phyloP scores from a whole-genome alignment of 2,888 invertebrate species.

The Formica aserva region DNA sequence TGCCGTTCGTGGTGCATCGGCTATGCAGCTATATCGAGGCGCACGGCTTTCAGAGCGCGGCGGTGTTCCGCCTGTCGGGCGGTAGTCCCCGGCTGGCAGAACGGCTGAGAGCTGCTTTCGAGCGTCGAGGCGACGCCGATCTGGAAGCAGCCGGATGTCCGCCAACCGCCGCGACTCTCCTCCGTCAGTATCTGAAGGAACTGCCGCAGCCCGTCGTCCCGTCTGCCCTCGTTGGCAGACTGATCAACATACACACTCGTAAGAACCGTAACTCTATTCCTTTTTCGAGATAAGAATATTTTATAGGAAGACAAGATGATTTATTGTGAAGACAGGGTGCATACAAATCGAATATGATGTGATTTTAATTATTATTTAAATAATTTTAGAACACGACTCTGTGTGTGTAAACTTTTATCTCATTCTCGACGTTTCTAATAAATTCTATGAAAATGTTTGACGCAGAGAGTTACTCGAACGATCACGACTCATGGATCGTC shows the following conservation, averaged over 20 bases:
- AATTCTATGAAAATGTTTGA: constrained; percentile 4
- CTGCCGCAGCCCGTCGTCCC: constrained; percentile 87
- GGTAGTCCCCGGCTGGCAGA: constrained; percentile 87
- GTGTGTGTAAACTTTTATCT: not conserved
- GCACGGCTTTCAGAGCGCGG: constrained; percentile 83
- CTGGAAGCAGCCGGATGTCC: constrained; percentile 86
- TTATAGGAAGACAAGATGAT: not conserved
- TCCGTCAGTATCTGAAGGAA: constrained; percentile 87
- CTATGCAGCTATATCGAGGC: constrained; percentile 86
- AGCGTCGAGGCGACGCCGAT: constrained; percentile 87
- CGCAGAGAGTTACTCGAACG: constrained; percentile 78
- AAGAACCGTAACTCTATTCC: constrained; percentile 64
- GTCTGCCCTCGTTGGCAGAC: constrained; percentile 85
- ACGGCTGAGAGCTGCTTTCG: constrained; percentile 86
- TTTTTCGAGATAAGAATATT: constrained; percentile 8
- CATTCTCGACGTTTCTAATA: not conserved
- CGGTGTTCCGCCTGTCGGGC: constrained; percentile 87
- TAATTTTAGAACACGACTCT: not conserved
- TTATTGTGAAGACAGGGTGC: not conserved
- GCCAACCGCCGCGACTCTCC: constrained; percentile 87
- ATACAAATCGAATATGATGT: not conserved
- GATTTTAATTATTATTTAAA: too few species aligned
- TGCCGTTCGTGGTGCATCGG: constrained; percentile 85
- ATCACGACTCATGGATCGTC: constrained; percentile 81
- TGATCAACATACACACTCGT: constrained; percentile 82